Evolutionary conservation across 2,113 vertebrate genomes (phyloP).

Genomic region (Manacus vitellinus): DNA sequence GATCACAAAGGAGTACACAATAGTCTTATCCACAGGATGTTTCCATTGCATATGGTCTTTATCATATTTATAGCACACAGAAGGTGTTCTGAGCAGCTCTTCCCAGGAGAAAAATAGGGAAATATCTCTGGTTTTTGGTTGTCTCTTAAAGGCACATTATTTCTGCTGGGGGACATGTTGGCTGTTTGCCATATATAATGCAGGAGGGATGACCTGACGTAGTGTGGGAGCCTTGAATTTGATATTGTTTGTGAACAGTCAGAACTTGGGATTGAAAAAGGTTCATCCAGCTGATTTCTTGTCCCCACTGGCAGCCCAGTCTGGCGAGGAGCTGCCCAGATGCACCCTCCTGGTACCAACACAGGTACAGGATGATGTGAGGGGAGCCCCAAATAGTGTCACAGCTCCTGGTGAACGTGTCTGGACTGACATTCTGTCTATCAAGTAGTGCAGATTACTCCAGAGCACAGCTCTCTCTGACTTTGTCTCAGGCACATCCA

Average conservation of each 20-base stretch:
- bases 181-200: not conserved
- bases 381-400: not conserved
- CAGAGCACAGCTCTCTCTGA: not conserved
- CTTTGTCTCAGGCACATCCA: not conserved
- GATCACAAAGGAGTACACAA: not conserved
- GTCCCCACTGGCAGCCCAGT: not conserved
- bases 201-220: not conserved
- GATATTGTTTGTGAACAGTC: not conserved
- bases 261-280: not conserved
- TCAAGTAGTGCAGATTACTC: not conserved
- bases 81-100: not conserved
- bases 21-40: not conserved
- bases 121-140: not conserved
- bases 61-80: not conserved
- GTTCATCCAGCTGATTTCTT: not conserved
- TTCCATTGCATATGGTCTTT: not conserved
- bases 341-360: not conserved
- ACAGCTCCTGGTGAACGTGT: not conserved
- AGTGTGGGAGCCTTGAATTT: not conserved
- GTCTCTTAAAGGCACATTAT: not conserved
- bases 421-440: not conserved
- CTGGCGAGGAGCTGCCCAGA: not conserved
- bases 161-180: not conserved
- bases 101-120: not conserved
- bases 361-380: not conserved